These are phyloP conservation scores for Limosa lapponica DNA, from an alignment of 2,797 vertebrate species.

Conservation along the genomic window DNA sequence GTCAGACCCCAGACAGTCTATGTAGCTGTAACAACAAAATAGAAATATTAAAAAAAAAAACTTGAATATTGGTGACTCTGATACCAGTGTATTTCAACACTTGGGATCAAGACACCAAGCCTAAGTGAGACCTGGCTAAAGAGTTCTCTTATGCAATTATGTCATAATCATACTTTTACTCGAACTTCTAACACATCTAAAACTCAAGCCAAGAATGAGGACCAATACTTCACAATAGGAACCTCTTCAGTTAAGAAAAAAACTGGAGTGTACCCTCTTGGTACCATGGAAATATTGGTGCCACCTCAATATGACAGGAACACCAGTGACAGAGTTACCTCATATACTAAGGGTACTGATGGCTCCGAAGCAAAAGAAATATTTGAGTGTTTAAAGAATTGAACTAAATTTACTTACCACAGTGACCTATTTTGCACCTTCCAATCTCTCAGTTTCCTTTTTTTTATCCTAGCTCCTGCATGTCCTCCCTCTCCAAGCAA, in stretches of 20 bases:
- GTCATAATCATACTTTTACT: not conserved
- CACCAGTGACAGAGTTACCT: not conserved
- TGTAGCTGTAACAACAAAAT: not conserved
- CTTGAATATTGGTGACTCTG: not conserved
- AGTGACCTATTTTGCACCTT: not conserved
- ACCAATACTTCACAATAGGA: not conserved
- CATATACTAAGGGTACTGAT: accelerated
- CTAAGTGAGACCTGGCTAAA: not conserved
- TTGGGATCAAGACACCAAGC: not conserved
- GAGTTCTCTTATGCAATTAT: not conserved
- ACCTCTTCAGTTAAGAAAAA: not conserved
- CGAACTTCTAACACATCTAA: not conserved
- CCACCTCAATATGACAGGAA: not conserved
- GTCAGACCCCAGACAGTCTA: not conserved
- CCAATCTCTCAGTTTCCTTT: not conserved
- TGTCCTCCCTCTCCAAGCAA: not conserved
- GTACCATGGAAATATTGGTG: not conserved
- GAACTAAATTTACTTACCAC: not conserved
- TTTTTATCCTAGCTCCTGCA: not conserved
- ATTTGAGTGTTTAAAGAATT: not conserved
- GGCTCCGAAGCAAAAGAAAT: not conserved
- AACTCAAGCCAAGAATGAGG: not conserved
- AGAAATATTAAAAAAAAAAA: not conserved
- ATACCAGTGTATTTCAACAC: not conserved
- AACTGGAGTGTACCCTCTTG: not conserved